Conservation (phyloP, 2,113 vertebrate species). For the Alligator sinensis region DNA sequence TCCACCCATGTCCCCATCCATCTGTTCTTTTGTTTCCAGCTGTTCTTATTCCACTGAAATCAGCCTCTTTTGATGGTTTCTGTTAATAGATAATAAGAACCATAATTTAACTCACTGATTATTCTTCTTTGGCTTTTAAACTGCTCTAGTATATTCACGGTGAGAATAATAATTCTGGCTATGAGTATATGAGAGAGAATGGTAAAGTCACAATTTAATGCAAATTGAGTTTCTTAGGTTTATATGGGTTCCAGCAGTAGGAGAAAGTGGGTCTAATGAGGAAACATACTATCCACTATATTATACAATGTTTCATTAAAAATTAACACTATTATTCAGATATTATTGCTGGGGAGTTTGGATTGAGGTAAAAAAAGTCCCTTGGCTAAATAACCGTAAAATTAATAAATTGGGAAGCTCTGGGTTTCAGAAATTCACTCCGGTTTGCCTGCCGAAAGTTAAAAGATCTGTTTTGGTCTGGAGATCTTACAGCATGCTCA, state of each 20-base stretch:
- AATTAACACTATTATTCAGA: not conserved
- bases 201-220: conserved; percentile 39
- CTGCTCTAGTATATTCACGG: conserved; percentile 3
- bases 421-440: not conserved
- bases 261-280: conserved; percentile 47
- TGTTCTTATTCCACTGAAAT: conserved; percentile 53
- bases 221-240: conserved; percentile 55
- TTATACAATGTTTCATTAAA: conserved; percentile 28
- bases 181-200: conserved; percentile 24
- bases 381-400: not conserved
- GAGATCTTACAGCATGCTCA: not conserved
- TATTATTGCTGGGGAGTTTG: not conserved
- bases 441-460: not conserved
- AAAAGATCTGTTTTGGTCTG: not conserved
- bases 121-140: conserved; percentile 61
- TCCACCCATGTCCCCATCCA: not conserved
- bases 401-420: not conserved
- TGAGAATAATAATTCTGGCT: conserved; percentile 48
- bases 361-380: not conserved
- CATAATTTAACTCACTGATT: conserved; percentile 60
- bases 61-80: conserved; percentile 57
- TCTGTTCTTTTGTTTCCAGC: conserved; percentile 64
- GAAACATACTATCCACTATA: not conserved
- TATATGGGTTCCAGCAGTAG: conserved; percentile 48
- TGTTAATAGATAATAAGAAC: conserved; percentile 63